Conservation (phyloP, 2,888 invertebrate genomes). For the Troides oblongomaculatus region DNA sequence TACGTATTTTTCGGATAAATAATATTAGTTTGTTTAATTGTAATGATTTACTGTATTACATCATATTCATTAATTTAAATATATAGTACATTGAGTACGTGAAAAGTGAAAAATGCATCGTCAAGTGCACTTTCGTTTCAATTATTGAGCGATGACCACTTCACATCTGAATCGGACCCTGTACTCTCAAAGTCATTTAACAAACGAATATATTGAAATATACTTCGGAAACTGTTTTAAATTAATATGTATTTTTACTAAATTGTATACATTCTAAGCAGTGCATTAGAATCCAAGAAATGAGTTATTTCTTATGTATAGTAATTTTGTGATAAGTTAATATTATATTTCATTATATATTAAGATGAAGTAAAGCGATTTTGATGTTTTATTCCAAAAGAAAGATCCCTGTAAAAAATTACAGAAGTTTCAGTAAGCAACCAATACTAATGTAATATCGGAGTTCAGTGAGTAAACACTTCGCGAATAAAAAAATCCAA, state of each 20-base stretch:
- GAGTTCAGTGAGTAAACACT: neutral
- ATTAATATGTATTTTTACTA: neutral
- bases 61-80: neutral
- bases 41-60: neutral
- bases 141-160: slow-evolving; percentile 1
- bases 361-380: neutral
- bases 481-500: neutral
- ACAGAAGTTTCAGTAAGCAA: neutral
- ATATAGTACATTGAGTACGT: neutral
- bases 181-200: neutral
- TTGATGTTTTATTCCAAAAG: neutral
- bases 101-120: neutral
- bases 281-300: no score
- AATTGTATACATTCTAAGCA: no score
- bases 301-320: no score
- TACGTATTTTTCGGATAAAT: no score
- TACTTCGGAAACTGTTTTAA: neutral
- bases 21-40: neutral
- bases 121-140: neutral
- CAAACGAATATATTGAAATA: neutral
- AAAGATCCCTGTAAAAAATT: neutral
- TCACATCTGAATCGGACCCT: slow-evolving; percentile 1
- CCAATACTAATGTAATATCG: slow-evolving; percentile 4
- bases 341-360: neutral
- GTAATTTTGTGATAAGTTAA: no score